phyloP scores from a whole-genome alignment of 2,888 invertebrate species.

The Nebria brevicollis region DNA sequence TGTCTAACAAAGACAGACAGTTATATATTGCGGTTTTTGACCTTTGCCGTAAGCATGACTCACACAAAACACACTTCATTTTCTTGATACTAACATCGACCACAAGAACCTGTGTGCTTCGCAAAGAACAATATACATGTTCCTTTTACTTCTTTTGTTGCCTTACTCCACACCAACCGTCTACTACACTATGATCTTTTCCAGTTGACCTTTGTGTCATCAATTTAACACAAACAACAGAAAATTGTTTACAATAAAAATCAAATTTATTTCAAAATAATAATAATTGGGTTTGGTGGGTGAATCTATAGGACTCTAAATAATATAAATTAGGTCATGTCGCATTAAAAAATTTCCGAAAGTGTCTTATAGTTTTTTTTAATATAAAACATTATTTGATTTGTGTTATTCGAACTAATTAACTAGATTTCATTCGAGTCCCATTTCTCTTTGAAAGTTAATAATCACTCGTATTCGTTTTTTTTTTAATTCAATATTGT shows the following conservation, averaged over 20 bases:
- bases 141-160: background rate
- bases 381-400: constrained; percentile 1
- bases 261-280: no score
- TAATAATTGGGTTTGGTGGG: no score
- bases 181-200: no score
- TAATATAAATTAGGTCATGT: no score
- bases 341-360: no score
- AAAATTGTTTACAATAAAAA: no score
- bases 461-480: constrained; percentile 10
- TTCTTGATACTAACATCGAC: background rate
- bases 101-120: background rate
- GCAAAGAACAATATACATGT: background rate
- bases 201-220: no score
- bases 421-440: background rate
- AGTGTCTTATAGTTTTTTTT: no score
- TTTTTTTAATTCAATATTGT: background rate
- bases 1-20: background rate
- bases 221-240: no score
- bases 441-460: constrained; percentile 20
- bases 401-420: constrained; percentile 10
- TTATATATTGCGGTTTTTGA: background rate
- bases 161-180: background rate
- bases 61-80: background rate
- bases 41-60: background rate
- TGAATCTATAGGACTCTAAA: no score